Evolutionary conservation across 2,888 invertebrate species (phyloP).

Genomic region (Sarcophaga variegata): DNA sequence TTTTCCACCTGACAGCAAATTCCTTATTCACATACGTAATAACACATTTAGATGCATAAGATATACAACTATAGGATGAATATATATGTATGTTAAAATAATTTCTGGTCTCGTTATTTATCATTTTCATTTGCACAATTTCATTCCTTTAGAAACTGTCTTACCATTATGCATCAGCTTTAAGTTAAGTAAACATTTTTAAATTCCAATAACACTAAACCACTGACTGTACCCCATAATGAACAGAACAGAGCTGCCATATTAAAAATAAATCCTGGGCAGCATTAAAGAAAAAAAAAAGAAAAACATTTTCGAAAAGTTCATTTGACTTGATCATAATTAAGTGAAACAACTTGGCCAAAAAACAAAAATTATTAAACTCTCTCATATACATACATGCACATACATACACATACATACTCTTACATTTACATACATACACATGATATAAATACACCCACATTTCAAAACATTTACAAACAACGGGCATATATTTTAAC

Average conservation of each 20-base stretch:
- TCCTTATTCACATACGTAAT: too few relatives aligned
- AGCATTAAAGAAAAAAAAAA: too few relatives aligned
- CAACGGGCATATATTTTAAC: too few relatives aligned
- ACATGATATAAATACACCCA: neutral
- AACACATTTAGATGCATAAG: too few relatives aligned
- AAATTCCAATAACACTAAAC: neutral
- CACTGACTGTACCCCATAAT: neutral
- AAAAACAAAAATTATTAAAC: neutral
- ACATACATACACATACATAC: neutral
- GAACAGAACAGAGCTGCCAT: constrained; percentile 30
- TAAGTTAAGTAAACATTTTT: too few relatives aligned
- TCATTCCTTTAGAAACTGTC: too few relatives aligned
- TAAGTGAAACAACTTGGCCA: constrained; percentile 31
- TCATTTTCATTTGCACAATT: too few relatives aligned
- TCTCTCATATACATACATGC: neutral
- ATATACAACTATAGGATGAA: too few relatives aligned
- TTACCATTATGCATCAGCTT: too few relatives aligned
- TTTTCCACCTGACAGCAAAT: too few relatives aligned
- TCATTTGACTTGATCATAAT: constrained; percentile 55
- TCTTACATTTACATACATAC: neutral
- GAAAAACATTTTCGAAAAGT: constrained; percentile 17
- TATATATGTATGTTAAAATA: too few relatives aligned
- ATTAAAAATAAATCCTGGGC: neutral
- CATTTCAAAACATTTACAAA: neutral
- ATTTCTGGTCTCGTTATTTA: too few relatives aligned